Evolutionary conservation across 2,113 vertebrate species (phyloP).

Genomic region (Irena cyanogastra): DNA sequence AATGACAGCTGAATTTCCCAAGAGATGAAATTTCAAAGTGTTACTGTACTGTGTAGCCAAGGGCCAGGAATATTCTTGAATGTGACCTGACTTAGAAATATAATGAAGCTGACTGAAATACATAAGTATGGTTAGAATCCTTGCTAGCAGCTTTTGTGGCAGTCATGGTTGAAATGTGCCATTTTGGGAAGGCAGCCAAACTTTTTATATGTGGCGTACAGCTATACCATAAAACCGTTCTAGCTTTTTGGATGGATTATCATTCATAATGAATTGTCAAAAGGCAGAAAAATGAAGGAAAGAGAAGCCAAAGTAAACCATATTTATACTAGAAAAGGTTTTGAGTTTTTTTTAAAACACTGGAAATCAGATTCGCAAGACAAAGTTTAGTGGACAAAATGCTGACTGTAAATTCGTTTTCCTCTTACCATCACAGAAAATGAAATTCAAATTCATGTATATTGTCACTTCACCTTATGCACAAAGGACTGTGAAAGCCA

Average conservation of each 20-base stretch:
- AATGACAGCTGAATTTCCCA: slow-evolving; percentile 26
- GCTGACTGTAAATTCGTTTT: not conserved
- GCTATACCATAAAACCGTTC: not conserved
- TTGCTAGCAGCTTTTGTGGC: not conserved
- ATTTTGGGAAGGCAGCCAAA: slow-evolving; percentile 33
- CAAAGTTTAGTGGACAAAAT: not conserved
- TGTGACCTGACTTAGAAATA: not conserved
- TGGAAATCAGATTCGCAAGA: not conserved
- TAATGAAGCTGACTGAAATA: not conserved
- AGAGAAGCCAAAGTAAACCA: not conserved
- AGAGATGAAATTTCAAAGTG: not conserved
- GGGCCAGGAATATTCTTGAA: not conserved
- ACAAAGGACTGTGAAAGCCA: not conserved
- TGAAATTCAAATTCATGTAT: not conserved
- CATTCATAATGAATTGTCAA: not conserved
- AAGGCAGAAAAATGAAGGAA: not conserved
- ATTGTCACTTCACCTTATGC: not conserved
- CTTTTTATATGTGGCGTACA: not conserved
- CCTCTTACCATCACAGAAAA: not conserved
- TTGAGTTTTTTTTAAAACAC: not conserved
- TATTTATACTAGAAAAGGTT: not conserved
- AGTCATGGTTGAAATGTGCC: not conserved
- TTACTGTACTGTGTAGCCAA: not conserved
- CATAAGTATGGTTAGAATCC: not conserved
- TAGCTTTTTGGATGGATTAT: not conserved